A percentile compares a stretch with the other conserved stretches of the same genome.
Conservation (phyloP, 1,140 invertebrate species). For the Drosophila ambigua region DNA sequence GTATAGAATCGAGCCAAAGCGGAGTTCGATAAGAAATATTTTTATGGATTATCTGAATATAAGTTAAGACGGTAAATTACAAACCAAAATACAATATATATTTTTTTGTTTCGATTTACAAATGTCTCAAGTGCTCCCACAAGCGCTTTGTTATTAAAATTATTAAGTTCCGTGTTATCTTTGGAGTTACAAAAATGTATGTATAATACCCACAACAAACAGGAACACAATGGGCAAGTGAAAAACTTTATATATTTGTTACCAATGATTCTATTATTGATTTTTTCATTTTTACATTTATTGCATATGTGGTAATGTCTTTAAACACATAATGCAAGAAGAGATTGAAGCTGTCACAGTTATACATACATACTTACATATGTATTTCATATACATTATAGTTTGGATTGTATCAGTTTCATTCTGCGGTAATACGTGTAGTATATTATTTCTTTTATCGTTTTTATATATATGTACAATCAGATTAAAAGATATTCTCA, state of each 20-base stretch:
- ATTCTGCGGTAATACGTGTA: constrained; percentile 53
- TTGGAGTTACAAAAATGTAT: too few relatives aligned
- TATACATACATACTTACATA: constrained; percentile 46
- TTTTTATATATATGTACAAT: constrained; percentile 63
- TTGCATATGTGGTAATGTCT: constrained; percentile 43
- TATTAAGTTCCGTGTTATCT: too few relatives aligned
- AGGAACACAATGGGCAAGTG: too few relatives aligned
- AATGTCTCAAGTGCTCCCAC: too few relatives aligned
- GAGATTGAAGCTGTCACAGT: constrained; percentile 56
- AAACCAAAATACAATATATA: too few relatives aligned
- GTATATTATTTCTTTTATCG: constrained; percentile 37
- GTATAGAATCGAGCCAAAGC: too few relatives aligned
- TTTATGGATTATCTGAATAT: too few relatives aligned
- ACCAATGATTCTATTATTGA: constrained; percentile 72
- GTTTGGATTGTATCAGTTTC: constrained; percentile 49
- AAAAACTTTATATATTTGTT: constrained; percentile 21
- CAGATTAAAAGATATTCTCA: constrained; percentile 50
- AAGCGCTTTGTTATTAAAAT: too few relatives aligned
- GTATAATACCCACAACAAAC: too few relatives aligned
- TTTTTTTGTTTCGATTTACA: too few relatives aligned
- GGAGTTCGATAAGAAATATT: too few relatives aligned
- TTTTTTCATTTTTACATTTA: constrained; percentile 62
- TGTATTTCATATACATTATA: constrained; percentile 51
- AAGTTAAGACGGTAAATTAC: too few relatives aligned
- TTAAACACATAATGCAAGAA: constrained; percentile 54